These are phyloP conservation scores for Chrysolina oricalcia DNA, from an alignment of 2,888 invertebrate species.

Conservation along the genomic window DNA sequence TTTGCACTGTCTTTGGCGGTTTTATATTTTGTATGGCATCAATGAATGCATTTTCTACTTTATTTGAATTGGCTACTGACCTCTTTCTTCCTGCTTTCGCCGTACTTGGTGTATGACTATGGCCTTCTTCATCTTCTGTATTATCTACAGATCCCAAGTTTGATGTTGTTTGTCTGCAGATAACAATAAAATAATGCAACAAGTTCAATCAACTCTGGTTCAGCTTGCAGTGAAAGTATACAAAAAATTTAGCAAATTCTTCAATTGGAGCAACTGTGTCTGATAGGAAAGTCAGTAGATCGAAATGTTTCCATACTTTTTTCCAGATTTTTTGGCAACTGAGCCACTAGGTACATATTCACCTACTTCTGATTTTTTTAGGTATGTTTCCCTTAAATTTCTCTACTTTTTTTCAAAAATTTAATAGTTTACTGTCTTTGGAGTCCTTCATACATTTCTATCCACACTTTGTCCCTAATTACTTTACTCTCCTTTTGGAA, in stretches of 20 bases:
- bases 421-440: too few species aligned
- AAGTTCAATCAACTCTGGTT: conserved; percentile 20
- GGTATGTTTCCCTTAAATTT: conserved; percentile 1
- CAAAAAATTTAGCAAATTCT: not conserved
- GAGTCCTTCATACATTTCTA: conserved; percentile 35
- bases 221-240: conserved; percentile 4
- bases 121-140: conserved; percentile 8
- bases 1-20: not conserved
- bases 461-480: not conserved
- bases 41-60: conserved; percentile 19
- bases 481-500: not conserved
- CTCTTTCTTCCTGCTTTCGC: too few species aligned
- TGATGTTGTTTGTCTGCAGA: conserved; percentile 18
- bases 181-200: conserved; percentile 15
- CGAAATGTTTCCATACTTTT: not conserved
- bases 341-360: not conserved
- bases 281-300: conserved; percentile 23
- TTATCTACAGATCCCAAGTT: conserved; percentile 19
- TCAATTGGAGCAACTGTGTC: conserved; percentile 25
- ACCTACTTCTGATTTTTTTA: not conserved
- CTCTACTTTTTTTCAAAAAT: conserved; percentile 36
- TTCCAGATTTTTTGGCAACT: not conserved
- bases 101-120: conserved; percentile 19
- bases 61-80: conserved; percentile 27
- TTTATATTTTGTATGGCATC: conserved; percentile 21